Evolutionary conservation across 2,888 invertebrate species (phyloP).

Genomic region (Pandemis cinnamomeana): DNA sequence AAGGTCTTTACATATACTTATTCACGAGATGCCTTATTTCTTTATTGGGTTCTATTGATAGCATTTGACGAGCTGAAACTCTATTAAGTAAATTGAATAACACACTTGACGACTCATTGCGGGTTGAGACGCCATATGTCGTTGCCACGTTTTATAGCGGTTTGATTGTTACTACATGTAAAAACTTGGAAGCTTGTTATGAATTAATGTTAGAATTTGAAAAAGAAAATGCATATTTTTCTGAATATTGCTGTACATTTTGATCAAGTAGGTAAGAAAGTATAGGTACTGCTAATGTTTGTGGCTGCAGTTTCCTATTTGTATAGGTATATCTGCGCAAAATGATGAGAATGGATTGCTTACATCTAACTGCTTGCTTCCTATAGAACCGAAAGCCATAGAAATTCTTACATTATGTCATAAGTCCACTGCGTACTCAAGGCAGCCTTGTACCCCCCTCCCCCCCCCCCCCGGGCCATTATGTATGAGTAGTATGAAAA

Average conservation of each 20-base stretch:
- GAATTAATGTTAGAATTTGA: no score
- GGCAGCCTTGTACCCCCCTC: background rate
- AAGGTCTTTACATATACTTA: conserved; percentile 17
- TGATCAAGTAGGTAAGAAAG: no score
- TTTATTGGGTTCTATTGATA: conserved; percentile 36
- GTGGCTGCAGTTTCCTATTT: no score
- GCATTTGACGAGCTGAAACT: conserved; percentile 17
- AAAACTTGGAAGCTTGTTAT: background rate
- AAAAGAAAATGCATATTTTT: no score
- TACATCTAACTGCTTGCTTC: background rate
- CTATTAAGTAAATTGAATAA: conserved; percentile 7
- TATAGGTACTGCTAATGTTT: no score
- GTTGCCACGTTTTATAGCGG: conserved; percentile 2
- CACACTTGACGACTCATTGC: conserved; percentile 17
- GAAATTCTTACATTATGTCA: background rate
- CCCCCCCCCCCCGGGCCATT: background rate
- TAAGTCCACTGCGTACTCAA: background rate
- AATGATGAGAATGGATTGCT: no score
- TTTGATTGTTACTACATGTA: background rate
- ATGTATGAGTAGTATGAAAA: background rate
- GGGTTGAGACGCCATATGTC: background rate
- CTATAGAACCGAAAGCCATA: background rate
- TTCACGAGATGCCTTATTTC: conserved; percentile 1
- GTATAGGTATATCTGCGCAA: no score
- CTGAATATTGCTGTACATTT: no score